Evolutionary conservation across 2,113 vertebrate genomes (phyloP), one percentile per base, ranked within the genome.

Genomic region (Pelmatolapia mariae): DNA sequence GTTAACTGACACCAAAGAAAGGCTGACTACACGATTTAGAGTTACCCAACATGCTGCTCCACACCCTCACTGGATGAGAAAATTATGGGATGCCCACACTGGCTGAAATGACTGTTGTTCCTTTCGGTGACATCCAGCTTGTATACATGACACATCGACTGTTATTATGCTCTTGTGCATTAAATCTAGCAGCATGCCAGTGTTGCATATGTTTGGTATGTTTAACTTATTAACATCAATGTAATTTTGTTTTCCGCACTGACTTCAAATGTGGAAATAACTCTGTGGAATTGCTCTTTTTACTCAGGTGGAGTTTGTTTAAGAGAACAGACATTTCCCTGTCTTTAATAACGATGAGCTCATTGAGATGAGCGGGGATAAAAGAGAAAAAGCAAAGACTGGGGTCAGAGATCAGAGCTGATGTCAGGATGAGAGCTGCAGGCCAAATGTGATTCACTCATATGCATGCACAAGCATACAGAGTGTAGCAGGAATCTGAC

Each of bases 81-180:
- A 90, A 93, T 94, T 10, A 89, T 87, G 87, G 88, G 92, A 90
- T 82, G 84, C 36, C 80, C 87, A 82, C 63, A 59, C 38, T 9
- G 5, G 33, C n/a, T 82, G 29, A 88, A 80, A 87, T 81, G 33
- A 89, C 61, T 91, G 87, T 91, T 89, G 87, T 85, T 91, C 71
- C 38, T 86, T 66, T 89, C 90, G 84, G 43, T 85, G 80, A 89
- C 56, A 57, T 93, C 89, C 91, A 89, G 84, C 80, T 45, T 90
- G 87, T 90, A 84, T 54, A 68, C 86, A 86, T 71, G 86, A 83
- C 63, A 29, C 3, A 47, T 54, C 19, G 73, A 36, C 86, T 86
- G 80, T 85, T 80, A 92, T 92, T 92, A 89, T 83, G 84, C 10
- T 59, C 36, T 4, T 19, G 11, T 54, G 38, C 71, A 5, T 54